A percentile compares a stretch with the other conserved stretches of the same genome.
phyloP scores from a whole-genome alignment of 2,797 vertebrate species.

The Sylvilagus floridanus region DNA sequence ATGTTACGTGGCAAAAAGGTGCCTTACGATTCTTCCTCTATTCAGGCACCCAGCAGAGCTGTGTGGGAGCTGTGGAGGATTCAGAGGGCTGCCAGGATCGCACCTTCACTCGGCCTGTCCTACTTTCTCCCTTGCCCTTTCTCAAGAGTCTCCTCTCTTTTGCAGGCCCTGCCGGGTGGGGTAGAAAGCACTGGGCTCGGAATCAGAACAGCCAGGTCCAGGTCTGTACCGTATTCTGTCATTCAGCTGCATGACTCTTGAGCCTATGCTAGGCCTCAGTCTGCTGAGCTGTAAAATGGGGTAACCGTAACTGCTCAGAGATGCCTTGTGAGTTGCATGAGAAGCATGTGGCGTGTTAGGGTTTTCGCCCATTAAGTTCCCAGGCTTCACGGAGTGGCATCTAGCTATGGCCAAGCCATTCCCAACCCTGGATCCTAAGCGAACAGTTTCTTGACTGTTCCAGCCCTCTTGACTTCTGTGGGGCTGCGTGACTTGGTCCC shows the following conservation, averaged over 20 bases:
- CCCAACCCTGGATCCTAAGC: neutral
- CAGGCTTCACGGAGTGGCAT: accelerated
- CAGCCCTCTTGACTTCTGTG: neutral
- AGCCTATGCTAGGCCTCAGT: neutral
- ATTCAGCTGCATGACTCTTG: neutral
- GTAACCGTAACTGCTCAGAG: neutral
- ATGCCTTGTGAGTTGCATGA: accelerated
- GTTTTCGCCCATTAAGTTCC: no score
- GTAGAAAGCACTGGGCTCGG: neutral
- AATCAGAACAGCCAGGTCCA: neutral
- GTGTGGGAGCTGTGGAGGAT: neutral
- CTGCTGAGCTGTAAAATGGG: neutral
- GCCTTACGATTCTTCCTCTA: neutral
- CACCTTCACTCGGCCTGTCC: neutral
- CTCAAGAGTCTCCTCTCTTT: neutral
- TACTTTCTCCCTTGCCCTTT: neutral
- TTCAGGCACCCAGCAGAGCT: neutral
- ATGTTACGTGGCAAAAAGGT: neutral
- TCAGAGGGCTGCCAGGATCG: neutral
- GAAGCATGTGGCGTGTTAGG: neutral
- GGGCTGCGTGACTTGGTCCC: neutral
- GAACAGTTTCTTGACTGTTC: neutral
- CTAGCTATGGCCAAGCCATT: neutral
- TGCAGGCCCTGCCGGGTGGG: neutral
- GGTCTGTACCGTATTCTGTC: neutral